phyloP scores from a whole-genome alignment of 2,113 vertebrate species.

The Clinocottus analis region DNA sequence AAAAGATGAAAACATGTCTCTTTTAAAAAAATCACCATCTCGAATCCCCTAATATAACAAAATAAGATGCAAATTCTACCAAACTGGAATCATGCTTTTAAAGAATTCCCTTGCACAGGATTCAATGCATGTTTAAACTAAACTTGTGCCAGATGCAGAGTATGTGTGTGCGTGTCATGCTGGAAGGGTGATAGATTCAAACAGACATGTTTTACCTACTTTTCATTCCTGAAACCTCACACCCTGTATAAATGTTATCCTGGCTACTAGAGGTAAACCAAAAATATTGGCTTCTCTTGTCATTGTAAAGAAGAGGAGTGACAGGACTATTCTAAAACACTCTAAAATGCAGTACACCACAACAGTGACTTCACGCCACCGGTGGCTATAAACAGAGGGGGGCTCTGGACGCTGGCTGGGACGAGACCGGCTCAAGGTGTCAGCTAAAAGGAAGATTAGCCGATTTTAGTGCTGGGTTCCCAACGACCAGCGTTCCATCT shows the following conservation, averaged over 20 bases:
- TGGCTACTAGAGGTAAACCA: neutral
- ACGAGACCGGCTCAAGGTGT: conserved; percentile 6
- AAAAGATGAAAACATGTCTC: no score
- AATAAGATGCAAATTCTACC: neutral
- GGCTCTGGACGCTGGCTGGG: neutral
- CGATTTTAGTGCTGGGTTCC: conserved; percentile 5
- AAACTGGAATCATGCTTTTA: neutral
- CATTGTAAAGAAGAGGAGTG: no score
- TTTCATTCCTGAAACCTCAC: neutral
- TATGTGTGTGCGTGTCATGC: neutral
- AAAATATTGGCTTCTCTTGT: neutral
- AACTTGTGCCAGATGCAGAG: neutral
- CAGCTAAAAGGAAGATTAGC: conserved; percentile 41
- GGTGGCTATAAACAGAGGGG: neutral
- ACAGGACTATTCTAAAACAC: neutral
- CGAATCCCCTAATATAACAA: no score
- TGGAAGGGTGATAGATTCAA: neutral
- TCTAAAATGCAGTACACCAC: neutral
- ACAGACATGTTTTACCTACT: neutral
- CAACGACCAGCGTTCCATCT: conserved; percentile 9
- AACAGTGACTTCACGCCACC: neutral
- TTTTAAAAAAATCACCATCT: no score
- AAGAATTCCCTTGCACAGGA: neutral
- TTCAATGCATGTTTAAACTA: neutral
- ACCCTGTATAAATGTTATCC: neutral